Percentiles rank a stretch among this genome's conserved stretches.
Conservation (phyloP, 2,797 vertebrate genomes). For the Karalla daura region DNA sequence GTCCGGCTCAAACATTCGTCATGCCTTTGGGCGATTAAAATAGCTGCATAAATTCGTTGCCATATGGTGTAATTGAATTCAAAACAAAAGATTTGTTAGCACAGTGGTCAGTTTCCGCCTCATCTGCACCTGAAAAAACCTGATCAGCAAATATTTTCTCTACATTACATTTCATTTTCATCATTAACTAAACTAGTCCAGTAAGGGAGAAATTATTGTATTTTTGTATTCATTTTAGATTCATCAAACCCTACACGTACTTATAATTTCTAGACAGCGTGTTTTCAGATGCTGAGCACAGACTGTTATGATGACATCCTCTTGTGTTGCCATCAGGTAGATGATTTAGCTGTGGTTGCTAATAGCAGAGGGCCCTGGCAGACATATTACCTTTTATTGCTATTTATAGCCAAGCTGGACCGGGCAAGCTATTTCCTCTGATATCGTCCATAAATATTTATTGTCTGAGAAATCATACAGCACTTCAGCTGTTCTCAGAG, state of each 20-base stretch:
- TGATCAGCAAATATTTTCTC: neutral
- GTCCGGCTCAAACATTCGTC: conserved; percentile 20
- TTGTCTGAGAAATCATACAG: conserved; percentile 49
- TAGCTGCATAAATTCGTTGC: neutral
- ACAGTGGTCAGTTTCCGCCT: neutral
- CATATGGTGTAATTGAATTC: neutral
- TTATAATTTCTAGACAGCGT: conserved; percentile 14
- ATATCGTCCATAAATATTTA: conserved; percentile 72
- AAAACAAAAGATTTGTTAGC: neutral
- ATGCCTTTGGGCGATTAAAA: conserved; percentile 21
- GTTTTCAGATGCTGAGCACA: conserved; percentile 12
- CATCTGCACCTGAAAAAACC: neutral
- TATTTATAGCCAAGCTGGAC: conserved; percentile 55
- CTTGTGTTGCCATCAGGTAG: conserved; percentile 8
- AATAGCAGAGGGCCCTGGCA: conserved; percentile 32
- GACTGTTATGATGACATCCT: conserved; percentile 18
- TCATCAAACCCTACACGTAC: neutral
- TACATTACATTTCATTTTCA: neutral
- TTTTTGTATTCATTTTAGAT: neutral
- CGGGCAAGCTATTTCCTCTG: conserved; percentile 49
- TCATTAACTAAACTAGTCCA: neutral
- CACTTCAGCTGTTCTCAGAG: conserved; percentile 24
- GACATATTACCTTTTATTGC: conserved; percentile 44
- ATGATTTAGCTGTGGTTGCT: conserved; percentile 54
- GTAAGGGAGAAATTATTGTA: too few relatives aligned